These are phyloP conservation scores for Melanostoma scalare DNA, from an alignment of 2,888 invertebrate genomes.

Conservation along the genomic window DNA sequence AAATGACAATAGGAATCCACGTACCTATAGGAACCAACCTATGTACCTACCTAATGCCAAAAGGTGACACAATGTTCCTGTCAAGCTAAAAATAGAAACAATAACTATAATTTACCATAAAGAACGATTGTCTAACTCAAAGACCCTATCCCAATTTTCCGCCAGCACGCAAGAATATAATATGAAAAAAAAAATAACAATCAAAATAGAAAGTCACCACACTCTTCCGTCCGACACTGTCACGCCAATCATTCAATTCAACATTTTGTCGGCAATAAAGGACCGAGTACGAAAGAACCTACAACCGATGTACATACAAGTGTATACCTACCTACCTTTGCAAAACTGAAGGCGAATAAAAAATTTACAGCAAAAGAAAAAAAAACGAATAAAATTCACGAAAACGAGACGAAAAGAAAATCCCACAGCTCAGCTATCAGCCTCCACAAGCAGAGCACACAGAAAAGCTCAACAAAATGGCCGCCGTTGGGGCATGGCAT, in stretches of 20 bases:
- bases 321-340: slow-evolving; percentile 12
- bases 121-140: too few species aligned
- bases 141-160: neutral
- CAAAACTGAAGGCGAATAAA: slow-evolving; percentile 16
- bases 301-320: slow-evolving; percentile 2
- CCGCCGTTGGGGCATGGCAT: slow-evolving; percentile 50
- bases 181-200: slow-evolving; percentile 1
- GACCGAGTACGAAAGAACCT: slow-evolving; percentile 23
- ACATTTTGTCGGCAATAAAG: slow-evolving; percentile 32
- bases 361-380: slow-evolving; percentile 9
- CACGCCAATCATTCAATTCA: slow-evolving; percentile 57
- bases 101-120: too few species aligned
- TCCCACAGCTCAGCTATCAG: slow-evolving; percentile 42
- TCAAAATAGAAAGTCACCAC: slow-evolving; percentile 24
- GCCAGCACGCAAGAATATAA: neutral
- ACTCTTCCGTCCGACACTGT: slow-evolving; percentile 38
- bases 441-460: slow-evolving; percentile 8
- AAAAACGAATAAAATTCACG: neutral
- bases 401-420: slow-evolving; percentile 54
- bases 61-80: too few species aligned
- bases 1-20: too few species aligned
- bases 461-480: slow-evolving; percentile 64
- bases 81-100: too few species aligned
- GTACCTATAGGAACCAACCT: too few species aligned
- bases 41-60: too few species aligned